Base-by-base conservation (phyloP, 1,140 invertebrate species). In the Drosophila lowei region DNA sequence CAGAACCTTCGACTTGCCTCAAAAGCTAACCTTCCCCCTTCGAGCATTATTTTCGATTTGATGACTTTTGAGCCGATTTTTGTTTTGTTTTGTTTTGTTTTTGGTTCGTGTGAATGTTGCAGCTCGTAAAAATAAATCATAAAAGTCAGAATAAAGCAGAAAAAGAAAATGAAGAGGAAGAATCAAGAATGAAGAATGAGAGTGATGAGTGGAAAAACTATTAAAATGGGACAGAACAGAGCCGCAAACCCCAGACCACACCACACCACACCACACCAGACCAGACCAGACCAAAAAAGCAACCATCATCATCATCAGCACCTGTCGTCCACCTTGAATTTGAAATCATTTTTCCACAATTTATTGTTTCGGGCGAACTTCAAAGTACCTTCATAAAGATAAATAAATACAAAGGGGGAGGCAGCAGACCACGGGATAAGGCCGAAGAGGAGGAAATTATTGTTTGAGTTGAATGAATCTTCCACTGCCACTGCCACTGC, bases 71-170 rank as follows among this genome's bases (percentile, higher is more conserved):
- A n/a, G 47, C 55, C 42, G 52, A 77, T 55, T 77, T 59, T 77
- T 54, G 57, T 62, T 55, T 23, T 23, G 21, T 77, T 59, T 77
- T 54, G 64, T 68, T 55, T 72, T 72, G 55, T 49, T 67, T 41
- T 41, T 16, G 18, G 42, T 60, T 61, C 18, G 34, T 62, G 50
- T 53, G n/a, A 25, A n/a, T 49, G 34, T 63, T 79, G 56, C 55
- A 47, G 53, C 65, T 62, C 72, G 66, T 79, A 75, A 79, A 79
- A 67, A 76, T 79, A 79, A 75, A 71, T 75, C 64, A 70, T 70
- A 59, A 71, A 70, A 34, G 16, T 34, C 21, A 50, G 44, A 48
- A 52, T 34, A 34, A 34, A 57, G 16, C 42, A 42, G 48, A 53
- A 55, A 48, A 38, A 1, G 9, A 38, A 13, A 3, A 38, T 13